Evolutionary conservation across 2,797 vertebrate species (phyloP).

Genomic region (Sarcophilus harrisii): DNA sequence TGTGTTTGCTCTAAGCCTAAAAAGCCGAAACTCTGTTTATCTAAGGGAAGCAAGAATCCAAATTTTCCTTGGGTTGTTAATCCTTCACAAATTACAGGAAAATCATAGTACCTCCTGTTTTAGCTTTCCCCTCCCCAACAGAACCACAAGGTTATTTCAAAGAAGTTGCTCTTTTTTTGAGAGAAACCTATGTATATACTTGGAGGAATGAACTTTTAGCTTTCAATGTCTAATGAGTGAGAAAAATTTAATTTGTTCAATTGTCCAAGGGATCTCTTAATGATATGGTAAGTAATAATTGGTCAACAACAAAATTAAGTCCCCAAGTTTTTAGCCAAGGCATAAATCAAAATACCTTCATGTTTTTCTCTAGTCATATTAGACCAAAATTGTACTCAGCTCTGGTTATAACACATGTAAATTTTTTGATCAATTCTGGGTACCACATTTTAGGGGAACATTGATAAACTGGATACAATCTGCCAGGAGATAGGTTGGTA

Average conservation of each 20-base stretch:
- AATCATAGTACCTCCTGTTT: background rate
- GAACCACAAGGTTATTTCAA: constrained; percentile 51
- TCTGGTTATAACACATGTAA: background rate
- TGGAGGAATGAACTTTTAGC: constrained; percentile 54
- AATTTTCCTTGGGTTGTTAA: constrained; percentile 57
- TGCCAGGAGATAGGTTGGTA: background rate
- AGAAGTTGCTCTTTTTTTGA: background rate
- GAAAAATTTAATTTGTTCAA: constrained; percentile 18
- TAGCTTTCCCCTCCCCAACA: background rate
- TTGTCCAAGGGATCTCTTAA: constrained; percentile 20
- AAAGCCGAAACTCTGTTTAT: constrained; percentile 44
- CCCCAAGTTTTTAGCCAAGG: background rate
- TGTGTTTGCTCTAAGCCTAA: constrained; percentile 45
- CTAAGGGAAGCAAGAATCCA: constrained; percentile 35
- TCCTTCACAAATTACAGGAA: constrained; percentile 65
- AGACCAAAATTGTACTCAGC: background rate
- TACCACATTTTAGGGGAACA: background rate
- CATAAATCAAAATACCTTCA: background rate
- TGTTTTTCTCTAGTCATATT: background rate
- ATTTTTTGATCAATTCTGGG: background rate
- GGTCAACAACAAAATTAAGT: constrained; percentile 7
- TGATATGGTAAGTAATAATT: constrained; percentile 37
- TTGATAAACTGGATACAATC: background rate
- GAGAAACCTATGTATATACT: constrained; percentile 12
- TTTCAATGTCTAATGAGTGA: constrained; percentile 23